A percentile compares a stretch with the other conserved stretches of the same genome.
Evolutionary conservation across 2,888 invertebrate genomes (phyloP).

Genomic region (Zeuzera pyrina): DNA sequence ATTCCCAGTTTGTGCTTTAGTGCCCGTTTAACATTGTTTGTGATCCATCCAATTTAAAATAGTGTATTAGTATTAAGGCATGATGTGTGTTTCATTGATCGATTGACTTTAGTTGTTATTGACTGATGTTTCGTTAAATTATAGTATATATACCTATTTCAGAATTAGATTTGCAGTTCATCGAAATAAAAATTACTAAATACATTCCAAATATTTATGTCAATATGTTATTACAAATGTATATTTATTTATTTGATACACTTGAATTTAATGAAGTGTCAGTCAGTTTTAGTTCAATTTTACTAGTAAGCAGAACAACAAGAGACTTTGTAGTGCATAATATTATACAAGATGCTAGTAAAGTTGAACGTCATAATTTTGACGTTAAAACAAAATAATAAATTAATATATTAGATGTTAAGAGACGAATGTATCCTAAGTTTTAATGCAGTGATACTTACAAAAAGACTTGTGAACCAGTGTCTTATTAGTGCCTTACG

Average conservation of each 20-base stretch:
- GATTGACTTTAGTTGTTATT: constrained; percentile 27
- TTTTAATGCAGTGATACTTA: constrained; percentile 39
- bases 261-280: constrained; percentile 30
- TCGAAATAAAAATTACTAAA: too few relatives aligned
- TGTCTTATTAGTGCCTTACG: constrained; percentile 48
- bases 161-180: too few relatives aligned
- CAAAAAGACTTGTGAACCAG: constrained; percentile 27
- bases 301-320: constrained; percentile 27
- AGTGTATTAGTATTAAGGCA: constrained; percentile 60
- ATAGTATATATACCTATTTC: too few relatives aligned
- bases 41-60: constrained; percentile 69
- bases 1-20: constrained; percentile 69
- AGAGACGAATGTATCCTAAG: constrained; percentile 57
- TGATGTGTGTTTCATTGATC: constrained; percentile 51
- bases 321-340: neutral
- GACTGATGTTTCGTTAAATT: constrained; percentile 42
- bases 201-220: constrained; percentile 4
- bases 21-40: constrained; percentile 63
- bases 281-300: constrained; percentile 37
- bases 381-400: constrained; percentile 50
- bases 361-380: constrained; percentile 42
- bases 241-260: constrained; percentile 12
- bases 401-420: constrained; percentile 56
- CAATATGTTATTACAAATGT: constrained; percentile 6
- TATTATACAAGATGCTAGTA: constrained; percentile 26